Base-by-base conservation (phyloP, 2,797 vertebrate genomes). In the Huso huso region DNA sequence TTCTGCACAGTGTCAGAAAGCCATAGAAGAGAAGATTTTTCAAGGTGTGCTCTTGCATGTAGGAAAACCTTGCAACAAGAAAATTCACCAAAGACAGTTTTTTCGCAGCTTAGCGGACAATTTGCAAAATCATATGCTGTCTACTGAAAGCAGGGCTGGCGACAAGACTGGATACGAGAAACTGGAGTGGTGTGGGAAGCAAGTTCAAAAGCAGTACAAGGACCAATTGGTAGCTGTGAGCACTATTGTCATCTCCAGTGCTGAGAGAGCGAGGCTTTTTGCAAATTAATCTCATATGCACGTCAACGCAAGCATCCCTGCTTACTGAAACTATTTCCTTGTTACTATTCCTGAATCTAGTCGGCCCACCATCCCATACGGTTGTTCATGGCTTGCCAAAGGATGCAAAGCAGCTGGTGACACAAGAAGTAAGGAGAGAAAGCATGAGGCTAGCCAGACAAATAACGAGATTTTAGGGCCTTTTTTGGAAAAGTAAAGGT, bases 401-500 rank as follows among this genome's bases (percentile, higher is more conserved):
- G 49, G 62, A 52, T 68, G 65, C 4, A 61, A 18, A 18, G 48
- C 62, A 8, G 23, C 48, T n/a, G 63, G 48, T 58, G 50, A 57
- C 60, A 59, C 6, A 49, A 2, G 23, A 2, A 49, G 62, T 11
- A 65, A 61, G 65, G 12, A 49, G 10, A 64, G 61, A 49, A 51
- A 66, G 50, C 59, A 64, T 15, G 51, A 65, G 61, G 8, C 8
- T 51, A 51, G 51, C 11, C 48, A 49, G 62, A 61, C 15, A 18
- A 18, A 58, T 65, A 64, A 57, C 61, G 11, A 61, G 37, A 61
- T 64, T 49, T 49, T 70, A 12, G 62, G 50, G 50, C 50, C 4
- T 67, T 23, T 70, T 63, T 63, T 70, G 52, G 65, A 70, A n/a
- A 63, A 67, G 37, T 64, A 71, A 49, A 49, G 15, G 15, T 18